Percentiles rank a stretch among this genome's conserved stretches.
These are phyloP conservation scores for Plemyria rubiginata DNA, from an alignment of 2,888 invertebrate species.

Conservation along the genomic window DNA sequence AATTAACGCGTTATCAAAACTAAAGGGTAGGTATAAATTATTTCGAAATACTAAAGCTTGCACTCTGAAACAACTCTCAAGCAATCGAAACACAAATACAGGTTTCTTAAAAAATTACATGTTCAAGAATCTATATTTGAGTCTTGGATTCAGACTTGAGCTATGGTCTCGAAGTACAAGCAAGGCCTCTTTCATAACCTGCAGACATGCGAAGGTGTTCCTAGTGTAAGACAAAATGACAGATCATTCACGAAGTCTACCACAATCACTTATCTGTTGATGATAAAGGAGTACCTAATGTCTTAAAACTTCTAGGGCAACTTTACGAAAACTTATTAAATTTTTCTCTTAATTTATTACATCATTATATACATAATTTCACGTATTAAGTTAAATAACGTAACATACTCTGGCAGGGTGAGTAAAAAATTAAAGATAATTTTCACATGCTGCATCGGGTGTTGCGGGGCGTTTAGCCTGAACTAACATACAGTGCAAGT, in stretches of 20 bases:
- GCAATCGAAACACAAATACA: background rate
- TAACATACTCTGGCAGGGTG: slow-evolving; percentile 77
- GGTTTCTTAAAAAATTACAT: background rate
- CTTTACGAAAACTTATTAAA: slow-evolving; percentile 82
- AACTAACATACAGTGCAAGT: slow-evolving; percentile 62
- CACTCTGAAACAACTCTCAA: background rate
- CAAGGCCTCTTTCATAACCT: background rate
- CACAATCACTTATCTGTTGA: slow-evolving; percentile 1
- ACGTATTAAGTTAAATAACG: slow-evolving; percentile 74
- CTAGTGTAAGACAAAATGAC: background rate
- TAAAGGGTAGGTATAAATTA: slow-evolving; percentile 67
- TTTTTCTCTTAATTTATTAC: slow-evolving; percentile 82
- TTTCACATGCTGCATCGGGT: slow-evolving; percentile 26
- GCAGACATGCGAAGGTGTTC: slow-evolving; percentile 5
- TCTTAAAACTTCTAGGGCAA: slow-evolving; percentile 80
- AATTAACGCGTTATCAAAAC: slow-evolving; percentile 45
- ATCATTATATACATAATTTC: slow-evolving; percentile 84
- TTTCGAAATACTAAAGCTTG: slow-evolving; percentile 57
- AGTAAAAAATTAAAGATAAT: slow-evolving; percentile 59
- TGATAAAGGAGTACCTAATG: slow-evolving; percentile 38
- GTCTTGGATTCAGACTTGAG: slow-evolving; percentile 1
- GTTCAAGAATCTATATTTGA: background rate
- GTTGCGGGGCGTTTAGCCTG: slow-evolving; percentile 58
- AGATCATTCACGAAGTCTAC: background rate
- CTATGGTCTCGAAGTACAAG: background rate